Percentiles rank a stretch among this genome's conserved stretches.
phyloP scores from a whole-genome alignment of 1,140 invertebrate genomes.

The Bombus ignitus region DNA sequence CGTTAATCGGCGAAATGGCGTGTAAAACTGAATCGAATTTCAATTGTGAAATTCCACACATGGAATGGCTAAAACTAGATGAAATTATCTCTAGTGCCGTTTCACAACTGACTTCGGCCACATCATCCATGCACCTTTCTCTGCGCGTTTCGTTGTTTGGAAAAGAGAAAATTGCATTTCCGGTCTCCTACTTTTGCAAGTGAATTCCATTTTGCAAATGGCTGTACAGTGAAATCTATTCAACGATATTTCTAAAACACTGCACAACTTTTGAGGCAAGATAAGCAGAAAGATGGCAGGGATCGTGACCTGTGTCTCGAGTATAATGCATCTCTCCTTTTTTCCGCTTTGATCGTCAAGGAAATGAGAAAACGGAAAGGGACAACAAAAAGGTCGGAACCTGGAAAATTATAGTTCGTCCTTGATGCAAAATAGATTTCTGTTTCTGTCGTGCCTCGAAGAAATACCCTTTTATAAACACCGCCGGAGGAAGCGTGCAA shows the following conservation, averaged over 20 bases:
- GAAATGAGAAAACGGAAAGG: constrained; percentile 29
- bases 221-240: not conserved
- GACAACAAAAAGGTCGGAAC: not conserved
- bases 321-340: constrained; percentile 37
- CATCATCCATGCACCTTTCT: not conserved
- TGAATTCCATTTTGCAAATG: not conserved
- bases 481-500: not conserved
- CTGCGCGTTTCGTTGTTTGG: not conserved
- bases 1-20: constrained; percentile 17
- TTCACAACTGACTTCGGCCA: not conserved
- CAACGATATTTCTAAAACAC: not conserved
- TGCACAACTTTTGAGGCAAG: constrained; percentile 10
- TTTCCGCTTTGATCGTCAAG: not conserved
- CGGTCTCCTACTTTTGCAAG: not conserved
- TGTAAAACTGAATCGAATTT: not conserved
- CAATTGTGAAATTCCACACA: not conserved
- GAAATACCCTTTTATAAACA: not conserved
- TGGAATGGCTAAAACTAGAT: not conserved
- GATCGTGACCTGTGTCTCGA: constrained; percentile 21
- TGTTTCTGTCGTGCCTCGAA: constrained; percentile 22
- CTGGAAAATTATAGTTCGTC: constrained; percentile 49
- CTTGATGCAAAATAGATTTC: constrained; percentile 41
- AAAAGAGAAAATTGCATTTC: not conserved
- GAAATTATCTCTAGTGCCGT: not conserved
- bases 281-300: constrained; percentile 46